phyloP scores from a whole-genome alignment of 2,888 invertebrate species.

The Alloplasta piceator region DNA sequence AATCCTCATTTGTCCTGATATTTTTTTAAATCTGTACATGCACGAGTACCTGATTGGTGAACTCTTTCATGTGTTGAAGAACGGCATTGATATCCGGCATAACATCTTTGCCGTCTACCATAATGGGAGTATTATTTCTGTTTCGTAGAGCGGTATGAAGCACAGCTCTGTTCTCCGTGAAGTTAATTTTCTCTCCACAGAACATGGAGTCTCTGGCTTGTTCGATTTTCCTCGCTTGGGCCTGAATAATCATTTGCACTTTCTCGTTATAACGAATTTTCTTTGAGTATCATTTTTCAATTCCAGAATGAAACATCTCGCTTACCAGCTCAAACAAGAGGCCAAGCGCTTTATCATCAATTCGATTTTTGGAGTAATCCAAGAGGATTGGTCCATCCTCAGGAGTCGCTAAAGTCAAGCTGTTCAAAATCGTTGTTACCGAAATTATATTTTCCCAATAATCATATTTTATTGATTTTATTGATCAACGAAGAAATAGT shows the following conservation, averaged over 20 bases:
- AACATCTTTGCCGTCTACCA: conserved; percentile 94
- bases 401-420: conserved; percentile 90
- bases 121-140: conserved; percentile 90
- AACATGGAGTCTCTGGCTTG: conserved; percentile 96
- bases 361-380: conserved; percentile 98
- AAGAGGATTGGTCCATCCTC: conserved; percentile 95
- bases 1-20: neutral
- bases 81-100: conserved; percentile 97
- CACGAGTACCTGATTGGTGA: conserved; percentile 88
- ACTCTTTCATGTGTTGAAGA: conserved; percentile 96
- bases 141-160: conserved; percentile 97
- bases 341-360: conserved; percentile 90
- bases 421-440: conserved; percentile 78
- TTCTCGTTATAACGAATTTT: conserved; percentile 33
- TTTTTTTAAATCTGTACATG: neutral
- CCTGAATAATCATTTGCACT: conserved; percentile 80
- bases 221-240: conserved; percentile 91
- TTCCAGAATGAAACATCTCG: conserved; percentile 6
- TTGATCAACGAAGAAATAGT: conserved; percentile 22
- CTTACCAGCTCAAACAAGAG: conserved; percentile 92
- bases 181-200: conserved; percentile 97
- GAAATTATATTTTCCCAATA: conserved; percentile 38
- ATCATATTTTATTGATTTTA: neutral
- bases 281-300: conserved; percentile 16
- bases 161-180: conserved; percentile 98